phyloP scores from a whole-genome alignment of 2,797 vertebrate genomes.

The Buphagus erythrorhynchus region DNA sequence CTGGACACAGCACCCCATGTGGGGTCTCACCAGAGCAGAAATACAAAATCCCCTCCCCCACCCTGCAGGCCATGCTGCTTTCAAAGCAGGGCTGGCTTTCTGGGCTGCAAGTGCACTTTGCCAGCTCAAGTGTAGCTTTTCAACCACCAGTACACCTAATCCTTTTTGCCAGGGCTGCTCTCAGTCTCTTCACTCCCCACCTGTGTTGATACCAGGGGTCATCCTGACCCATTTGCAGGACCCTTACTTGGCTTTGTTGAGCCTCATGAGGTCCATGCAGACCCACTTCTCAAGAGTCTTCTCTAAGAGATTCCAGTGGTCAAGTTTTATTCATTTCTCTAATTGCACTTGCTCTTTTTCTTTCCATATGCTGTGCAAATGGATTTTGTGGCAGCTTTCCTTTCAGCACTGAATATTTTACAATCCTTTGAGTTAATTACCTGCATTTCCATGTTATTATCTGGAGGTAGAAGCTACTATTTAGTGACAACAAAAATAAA shows the following conservation, averaged over 20 bases:
- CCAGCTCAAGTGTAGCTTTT: neutral
- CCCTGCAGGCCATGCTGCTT: neutral
- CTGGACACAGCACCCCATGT: neutral
- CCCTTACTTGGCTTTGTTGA: neutral
- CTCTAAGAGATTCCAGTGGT: neutral
- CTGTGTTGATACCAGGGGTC: neutral
- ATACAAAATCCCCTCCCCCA: neutral
- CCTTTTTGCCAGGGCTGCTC: neutral
- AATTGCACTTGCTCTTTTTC: neutral
- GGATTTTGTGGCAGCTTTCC: neutral
- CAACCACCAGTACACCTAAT: neutral
- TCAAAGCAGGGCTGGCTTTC: neutral
- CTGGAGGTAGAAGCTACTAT: neutral
- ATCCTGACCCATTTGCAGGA: neutral
- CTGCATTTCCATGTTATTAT: neutral
- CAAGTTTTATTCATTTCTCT: conserved; percentile 9
- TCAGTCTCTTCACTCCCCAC: neutral
- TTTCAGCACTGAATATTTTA: conserved; percentile 7
- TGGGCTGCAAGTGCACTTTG: neutral
- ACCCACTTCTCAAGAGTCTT: neutral
- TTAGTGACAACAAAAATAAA: neutral
- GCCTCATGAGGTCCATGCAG: neutral
- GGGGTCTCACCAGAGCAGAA: neutral
- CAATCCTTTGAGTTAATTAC: neutral
- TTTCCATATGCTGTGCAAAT: neutral